phyloP scores from a whole-genome alignment of 2,888 invertebrate species.

The Acheta domesticus region DNA sequence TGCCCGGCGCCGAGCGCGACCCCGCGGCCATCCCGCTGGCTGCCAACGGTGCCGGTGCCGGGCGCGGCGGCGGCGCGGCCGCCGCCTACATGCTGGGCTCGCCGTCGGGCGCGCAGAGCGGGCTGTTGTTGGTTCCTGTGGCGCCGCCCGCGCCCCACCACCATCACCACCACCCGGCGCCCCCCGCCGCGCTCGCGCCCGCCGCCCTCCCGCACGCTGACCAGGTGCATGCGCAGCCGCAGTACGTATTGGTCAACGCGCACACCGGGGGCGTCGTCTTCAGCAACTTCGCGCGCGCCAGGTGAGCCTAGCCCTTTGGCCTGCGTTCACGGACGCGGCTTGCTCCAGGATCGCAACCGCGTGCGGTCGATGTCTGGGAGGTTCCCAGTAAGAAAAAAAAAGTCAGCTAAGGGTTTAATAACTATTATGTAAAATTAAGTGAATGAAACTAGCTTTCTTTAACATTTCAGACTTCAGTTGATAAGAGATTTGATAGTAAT shows the following conservation, averaged over 20 bases:
- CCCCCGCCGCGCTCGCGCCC: not conserved
- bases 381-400: too few relatives aligned
- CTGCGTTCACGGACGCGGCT: too few relatives aligned
- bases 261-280: not conserved
- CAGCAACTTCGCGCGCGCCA: not conserved
- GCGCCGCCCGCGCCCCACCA: not conserved
- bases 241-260: not conserved
- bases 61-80: not conserved
- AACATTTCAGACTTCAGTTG: too few relatives aligned
- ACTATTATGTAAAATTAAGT: too few relatives aligned
- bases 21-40: not conserved
- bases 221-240: not conserved
- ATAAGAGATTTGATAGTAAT: too few relatives aligned
- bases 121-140: not conserved
- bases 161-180: not conserved
- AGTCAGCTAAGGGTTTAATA: too few relatives aligned
- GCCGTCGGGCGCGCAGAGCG: not conserved
- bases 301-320: not conserved
- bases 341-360: too few relatives aligned
- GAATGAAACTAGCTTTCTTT: too few relatives aligned
- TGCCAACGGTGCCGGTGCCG: not conserved
- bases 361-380: too few relatives aligned
- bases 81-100: not conserved
- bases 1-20: too few relatives aligned
- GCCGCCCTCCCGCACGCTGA: not conserved